Base-by-base conservation (phyloP, 2,888 invertebrate genomes). In the Nephrocerus scutellatus region DNA sequence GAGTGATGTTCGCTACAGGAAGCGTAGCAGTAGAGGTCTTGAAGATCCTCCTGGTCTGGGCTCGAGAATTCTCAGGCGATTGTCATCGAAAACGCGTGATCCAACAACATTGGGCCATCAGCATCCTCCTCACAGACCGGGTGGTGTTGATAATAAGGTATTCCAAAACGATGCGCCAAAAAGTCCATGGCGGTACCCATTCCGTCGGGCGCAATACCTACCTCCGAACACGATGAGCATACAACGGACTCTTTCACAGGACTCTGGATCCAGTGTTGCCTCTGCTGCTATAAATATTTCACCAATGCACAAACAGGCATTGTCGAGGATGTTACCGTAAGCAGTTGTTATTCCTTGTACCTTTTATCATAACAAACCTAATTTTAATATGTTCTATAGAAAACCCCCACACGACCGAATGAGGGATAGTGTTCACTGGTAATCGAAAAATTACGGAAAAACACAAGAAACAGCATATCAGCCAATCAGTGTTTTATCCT, bases 141-240 rank as follows among this genome's bases (percentile, higher is more conserved):
- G 73, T 16, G 80, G 80, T 1, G 68, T 78, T 4, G 80, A 82
- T 49, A 84, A 84, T 57, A 77, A 78, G 36, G 82, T 74, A 23
- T 84, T 79, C 60, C 82, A 82, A 55, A 57, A 54, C 58, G 78
- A 79, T 54, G 72, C 68, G 3, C 80, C 83, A 2, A 84, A 84
- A 63, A 79, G 82, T 20, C 80, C 83, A 1, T 84, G 84, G 84
- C 73, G 80, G 51, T 83, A 83, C 62, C 81, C 82, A 1, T 72
- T 74, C 43, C 63, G 71, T 10, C 57, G 72, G 5, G 48, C 60
- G 3, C 66, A 67, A 41, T 60, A 63, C 40, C 48, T 56, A 24
- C 52, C 54, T 16, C 46, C 53, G 70, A 46, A 54, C 48, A 41
- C 71, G 70, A 49, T 41, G 29, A 40, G 71, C 70, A 72, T 76